Percentiles rank a stretch among this genome's conserved stretches.
phyloP scores from a whole-genome alignment of 2,888 invertebrate species.

The Coelogynopora nodosa region DNA sequence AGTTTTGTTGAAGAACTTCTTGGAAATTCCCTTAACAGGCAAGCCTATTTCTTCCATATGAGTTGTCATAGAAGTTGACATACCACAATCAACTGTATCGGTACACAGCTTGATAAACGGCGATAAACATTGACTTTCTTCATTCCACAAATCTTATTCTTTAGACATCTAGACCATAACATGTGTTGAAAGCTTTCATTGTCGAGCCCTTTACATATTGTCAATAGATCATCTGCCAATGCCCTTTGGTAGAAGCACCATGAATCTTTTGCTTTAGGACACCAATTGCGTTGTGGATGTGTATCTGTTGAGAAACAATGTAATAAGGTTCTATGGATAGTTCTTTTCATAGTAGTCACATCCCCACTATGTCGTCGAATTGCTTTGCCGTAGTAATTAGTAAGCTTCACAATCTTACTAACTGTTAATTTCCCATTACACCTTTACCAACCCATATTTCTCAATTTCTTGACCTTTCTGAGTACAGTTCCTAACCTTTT shows the following conservation, averaged over 20 bases:
- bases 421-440: no score
- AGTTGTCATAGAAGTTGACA: slow-evolving; percentile 27
- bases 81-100: slow-evolving; percentile 15
- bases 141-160: slow-evolving; percentile 19
- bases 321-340: no score
- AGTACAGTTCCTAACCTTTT: no score
- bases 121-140: slow-evolving; percentile 1
- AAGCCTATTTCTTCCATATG: slow-evolving; percentile 7
- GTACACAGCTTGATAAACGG: slow-evolving; percentile 6
- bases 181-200: slow-evolving; percentile 27
- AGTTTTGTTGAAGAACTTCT: slow-evolving; percentile 15
- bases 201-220: not conserved
- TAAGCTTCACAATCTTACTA: no score
- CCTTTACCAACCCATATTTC: no score
- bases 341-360: no score
- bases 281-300: no score
- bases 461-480: no score
- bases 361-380: no score
- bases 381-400: no score
- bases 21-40: not conserved
- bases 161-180: slow-evolving; percentile 17
- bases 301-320: no score
- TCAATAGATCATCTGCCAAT: slow-evolving; percentile 5
- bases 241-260: not conserved
- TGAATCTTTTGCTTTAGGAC: no score